These are phyloP conservation scores for Mixornis gularis DNA, from an alignment of 2,113 vertebrate species.

Conservation along the genomic window DNA sequence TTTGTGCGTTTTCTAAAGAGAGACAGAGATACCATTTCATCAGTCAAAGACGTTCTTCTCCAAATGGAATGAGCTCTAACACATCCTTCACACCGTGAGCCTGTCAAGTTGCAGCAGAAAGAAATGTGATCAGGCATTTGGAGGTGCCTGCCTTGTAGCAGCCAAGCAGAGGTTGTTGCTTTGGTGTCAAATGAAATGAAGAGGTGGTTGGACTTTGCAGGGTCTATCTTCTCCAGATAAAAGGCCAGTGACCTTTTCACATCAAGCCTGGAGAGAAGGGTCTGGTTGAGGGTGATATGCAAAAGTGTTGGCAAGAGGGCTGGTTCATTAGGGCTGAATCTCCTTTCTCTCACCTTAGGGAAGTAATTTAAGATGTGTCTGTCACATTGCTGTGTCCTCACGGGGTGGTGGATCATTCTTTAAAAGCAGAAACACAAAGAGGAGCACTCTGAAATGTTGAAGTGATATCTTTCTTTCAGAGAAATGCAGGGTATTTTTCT, in stretches of 20 bases:
- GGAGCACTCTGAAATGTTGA: background rate
- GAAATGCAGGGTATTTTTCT: background rate
- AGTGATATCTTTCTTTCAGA: background rate
- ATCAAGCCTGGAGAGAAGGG: background rate
- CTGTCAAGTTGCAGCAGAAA: constrained; percentile 9
- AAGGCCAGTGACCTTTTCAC: constrained; percentile 35
- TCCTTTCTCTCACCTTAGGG: constrained; percentile 4
- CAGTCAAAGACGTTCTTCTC: background rate
- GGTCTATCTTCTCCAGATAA: constrained; percentile 35
- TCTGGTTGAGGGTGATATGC: constrained; percentile 3
- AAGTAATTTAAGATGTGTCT: constrained; percentile 29
- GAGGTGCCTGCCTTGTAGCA: background rate
- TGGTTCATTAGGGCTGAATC: background rate
- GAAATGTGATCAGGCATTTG: background rate
- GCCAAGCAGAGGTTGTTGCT: background rate
- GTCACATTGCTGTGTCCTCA: background rate
- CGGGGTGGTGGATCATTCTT: background rate
- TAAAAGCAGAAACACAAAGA: background rate
- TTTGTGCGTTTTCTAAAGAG: background rate
- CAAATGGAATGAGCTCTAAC: constrained; percentile 10
- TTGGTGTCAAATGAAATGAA: constrained; percentile 10
- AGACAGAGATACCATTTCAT: background rate
- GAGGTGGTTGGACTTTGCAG: background rate
- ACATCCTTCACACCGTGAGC: background rate
- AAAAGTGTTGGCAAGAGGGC: constrained; percentile 7